Base-by-base conservation (phyloP, 2,113 vertebrate species). In the Sinocyclocheilus maitianheensis region DNA sequence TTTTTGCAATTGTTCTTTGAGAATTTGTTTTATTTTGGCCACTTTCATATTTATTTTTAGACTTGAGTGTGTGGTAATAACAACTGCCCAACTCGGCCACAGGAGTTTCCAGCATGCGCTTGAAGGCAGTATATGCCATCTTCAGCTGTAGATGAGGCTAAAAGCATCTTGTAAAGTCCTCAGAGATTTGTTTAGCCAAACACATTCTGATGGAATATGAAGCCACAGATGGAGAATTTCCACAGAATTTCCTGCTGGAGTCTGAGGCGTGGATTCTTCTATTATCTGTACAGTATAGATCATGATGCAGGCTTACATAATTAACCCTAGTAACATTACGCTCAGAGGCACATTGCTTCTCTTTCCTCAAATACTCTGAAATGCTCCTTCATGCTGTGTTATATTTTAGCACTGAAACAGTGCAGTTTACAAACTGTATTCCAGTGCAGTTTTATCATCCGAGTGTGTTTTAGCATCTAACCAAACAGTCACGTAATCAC, bases 291-390 rank as follows among this genome's bases (percentile, higher is more conserved):
- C 30, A 3, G 30, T 34, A 81, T 77, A 81, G 84, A 90, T 87
- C 89, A 79, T 87, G 72, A 81, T 85, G 77, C 83, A 86, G 62
- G 58, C 72, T 87, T 88, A 87, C 88, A 83, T 90, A 74, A 77
- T 87, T 86, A 89, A 69, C 37, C 82, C 77, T 89, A 86, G 84
- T 87, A 85, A 76, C 60, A 48, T 83, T 77, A 51, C 60, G 14
- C 69, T 76, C 46, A 82, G 81, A 84, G 84, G 79, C 79, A 88
- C 62, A 83, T 11, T 43, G 43, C 43, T 8, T 43, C 43, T 43
- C 43, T 43, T 43, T 43, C 43, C 67, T 86, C 86, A 88, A 82
- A 80, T 88, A 48, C 63, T 43, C 58, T 43, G 20, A 60, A 79
- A 7, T 40, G 18, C 76, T 30, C 18, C 48, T 43, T 20, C 8